phyloP scores from a whole-genome alignment of 2,888 invertebrate genomes.

The Leptothorax acervorum region DNA sequence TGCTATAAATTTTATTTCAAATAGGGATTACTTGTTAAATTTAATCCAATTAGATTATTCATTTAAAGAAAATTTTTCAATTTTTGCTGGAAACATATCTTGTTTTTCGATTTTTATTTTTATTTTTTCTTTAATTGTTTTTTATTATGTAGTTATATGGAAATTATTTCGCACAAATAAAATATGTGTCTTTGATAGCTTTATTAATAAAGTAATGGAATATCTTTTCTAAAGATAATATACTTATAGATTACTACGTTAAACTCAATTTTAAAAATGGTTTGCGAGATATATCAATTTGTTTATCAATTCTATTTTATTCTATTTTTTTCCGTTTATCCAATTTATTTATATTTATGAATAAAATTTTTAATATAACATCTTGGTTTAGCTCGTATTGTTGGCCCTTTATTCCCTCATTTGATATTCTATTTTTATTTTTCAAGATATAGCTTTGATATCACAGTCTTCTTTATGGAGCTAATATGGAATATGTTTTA shows the following conservation, averaged over 20 bases:
- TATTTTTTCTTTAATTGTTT: neutral
- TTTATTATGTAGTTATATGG: no score
- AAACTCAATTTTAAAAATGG: conserved; percentile 80
- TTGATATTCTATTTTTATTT: no score
- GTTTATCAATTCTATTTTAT: no score
- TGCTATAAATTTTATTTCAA: neutral
- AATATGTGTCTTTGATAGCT: conserved; percentile 79
- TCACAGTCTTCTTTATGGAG: no score
- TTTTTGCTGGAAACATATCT: conserved; percentile 80
- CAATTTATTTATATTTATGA: no score
- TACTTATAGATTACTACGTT: conserved; percentile 80
- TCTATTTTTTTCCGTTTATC: no score
- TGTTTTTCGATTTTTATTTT: conserved; percentile 53
- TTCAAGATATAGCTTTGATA: no score
- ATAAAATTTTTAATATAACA: no score
- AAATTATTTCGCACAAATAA: neutral
- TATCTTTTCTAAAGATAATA: conserved; percentile 24
- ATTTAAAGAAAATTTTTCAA: conserved; percentile 70
- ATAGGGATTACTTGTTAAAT: neutral
- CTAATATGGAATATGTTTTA: no score
- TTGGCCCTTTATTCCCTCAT: no score
- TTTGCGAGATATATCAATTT: neutral
- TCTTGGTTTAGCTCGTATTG: no score
- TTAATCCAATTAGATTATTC: neutral
- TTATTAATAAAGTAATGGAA: conserved; percentile 85